Evolutionary conservation across 2,113 vertebrate species (phyloP).

Genomic region (Lathamus discolor): DNA sequence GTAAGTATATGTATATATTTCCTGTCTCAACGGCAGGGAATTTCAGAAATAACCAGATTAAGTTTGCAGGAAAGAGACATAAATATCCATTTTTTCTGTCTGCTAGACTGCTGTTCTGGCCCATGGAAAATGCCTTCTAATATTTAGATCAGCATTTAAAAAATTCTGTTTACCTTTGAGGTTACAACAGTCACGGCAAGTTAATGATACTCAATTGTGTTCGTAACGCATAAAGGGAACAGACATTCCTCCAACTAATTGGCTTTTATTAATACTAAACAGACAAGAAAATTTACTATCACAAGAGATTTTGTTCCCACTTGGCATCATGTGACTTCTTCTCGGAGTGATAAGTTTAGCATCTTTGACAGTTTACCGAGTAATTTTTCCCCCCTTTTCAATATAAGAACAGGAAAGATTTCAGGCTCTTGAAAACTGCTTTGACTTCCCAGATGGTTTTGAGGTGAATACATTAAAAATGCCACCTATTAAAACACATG

Average conservation of each 20-base stretch:
- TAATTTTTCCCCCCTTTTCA: neutral
- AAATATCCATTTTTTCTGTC: neutral
- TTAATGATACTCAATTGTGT: neutral
- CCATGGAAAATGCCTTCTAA: neutral
- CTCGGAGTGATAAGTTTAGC: neutral
- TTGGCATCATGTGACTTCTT: neutral
- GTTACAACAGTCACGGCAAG: neutral
- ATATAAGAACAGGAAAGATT: neutral
- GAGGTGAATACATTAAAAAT: neutral
- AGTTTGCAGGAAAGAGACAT: neutral
- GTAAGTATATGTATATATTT: neutral
- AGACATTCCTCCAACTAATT: neutral
- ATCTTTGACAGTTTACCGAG: neutral
- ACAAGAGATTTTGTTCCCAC: neutral
- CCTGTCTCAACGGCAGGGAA: neutral
- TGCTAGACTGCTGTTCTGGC: neutral
- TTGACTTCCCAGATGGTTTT: neutral
- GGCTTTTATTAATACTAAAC: neutral
- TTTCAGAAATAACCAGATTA: neutral
- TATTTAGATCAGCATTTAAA: neutral
- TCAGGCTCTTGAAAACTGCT: neutral
- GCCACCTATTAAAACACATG: neutral
- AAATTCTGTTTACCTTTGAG: neutral
- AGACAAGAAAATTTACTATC: neutral
- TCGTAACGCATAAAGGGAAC: neutral